Percentiles rank a stretch among this genome's conserved stretches.
These are phyloP conservation scores for Stictonetta naevosa DNA, from an alignment of 2,113 vertebrate species.

Conservation along the genomic window DNA sequence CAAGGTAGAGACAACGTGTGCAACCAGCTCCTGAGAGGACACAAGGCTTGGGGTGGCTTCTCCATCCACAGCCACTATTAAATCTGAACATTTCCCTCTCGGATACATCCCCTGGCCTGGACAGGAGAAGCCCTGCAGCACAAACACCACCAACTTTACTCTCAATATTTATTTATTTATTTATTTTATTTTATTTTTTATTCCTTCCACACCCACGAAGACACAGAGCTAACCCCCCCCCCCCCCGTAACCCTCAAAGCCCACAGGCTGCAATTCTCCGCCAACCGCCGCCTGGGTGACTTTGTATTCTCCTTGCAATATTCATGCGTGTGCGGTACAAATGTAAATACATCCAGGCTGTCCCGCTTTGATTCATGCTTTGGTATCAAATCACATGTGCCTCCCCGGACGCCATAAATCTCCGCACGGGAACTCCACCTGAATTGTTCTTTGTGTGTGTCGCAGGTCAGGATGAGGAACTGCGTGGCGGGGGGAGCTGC, in stretches of 20 bases:
- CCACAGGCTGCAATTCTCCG: not conserved
- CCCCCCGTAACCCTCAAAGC: not conserved
- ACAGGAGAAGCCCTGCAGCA: not conserved
- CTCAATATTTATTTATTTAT: accelerated
- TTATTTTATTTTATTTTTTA: not conserved
- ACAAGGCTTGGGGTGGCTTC: no score
- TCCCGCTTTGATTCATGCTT: slow-evolving; percentile 1
- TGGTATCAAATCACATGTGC: not conserved
- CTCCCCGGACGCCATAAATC: not conserved
- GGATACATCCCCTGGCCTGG: not conserved
- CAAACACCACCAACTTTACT: not conserved
- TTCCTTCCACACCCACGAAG: not conserved
- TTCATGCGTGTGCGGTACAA: not conserved
- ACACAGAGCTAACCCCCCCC: not conserved
- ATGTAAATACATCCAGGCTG: slow-evolving; percentile 13
- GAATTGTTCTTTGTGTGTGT: slow-evolving; percentile 23
- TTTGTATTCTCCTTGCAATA: not conserved
- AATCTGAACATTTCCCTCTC: not conserved
- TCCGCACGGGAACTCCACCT: not conserved
- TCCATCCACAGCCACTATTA: not conserved
- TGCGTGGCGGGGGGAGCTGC: not conserved
- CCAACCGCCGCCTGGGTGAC: not conserved
- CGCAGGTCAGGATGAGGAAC: not conserved
- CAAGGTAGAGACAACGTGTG: accelerated
- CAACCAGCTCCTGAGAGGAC: not conserved